Conservation (phyloP, 2,888 invertebrate species). For the Priocnemis perturbator region DNA sequence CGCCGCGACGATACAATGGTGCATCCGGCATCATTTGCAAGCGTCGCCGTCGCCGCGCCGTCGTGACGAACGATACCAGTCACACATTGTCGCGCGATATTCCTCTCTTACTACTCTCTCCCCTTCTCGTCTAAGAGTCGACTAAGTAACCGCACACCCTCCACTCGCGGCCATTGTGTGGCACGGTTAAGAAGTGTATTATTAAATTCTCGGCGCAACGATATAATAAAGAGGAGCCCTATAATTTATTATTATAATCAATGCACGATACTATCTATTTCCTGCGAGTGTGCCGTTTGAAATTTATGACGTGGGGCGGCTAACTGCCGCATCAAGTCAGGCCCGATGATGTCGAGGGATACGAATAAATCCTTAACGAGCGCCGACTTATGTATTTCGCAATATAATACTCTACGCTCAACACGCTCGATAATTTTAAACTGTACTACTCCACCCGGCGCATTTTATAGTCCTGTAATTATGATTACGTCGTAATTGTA, state of each 20-base stretch:
- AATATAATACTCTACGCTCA: too few relatives aligned
- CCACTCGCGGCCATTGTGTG: conserved; percentile 10
- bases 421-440: too few relatives aligned
- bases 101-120: conserved; percentile 38
- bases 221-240: neutral
- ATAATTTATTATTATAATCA: conserved; percentile 8
- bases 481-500: too few relatives aligned
- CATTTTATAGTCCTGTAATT: too few relatives aligned
- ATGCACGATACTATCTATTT: conserved; percentile 2
- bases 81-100: conserved; percentile 46
- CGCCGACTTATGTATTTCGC: too few relatives aligned
- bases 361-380: too few relatives aligned
- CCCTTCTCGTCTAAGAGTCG: conserved; percentile 17
- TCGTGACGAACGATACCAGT: conserved; percentile 40
- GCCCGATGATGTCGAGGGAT: too few relatives aligned
- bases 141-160: conserved; percentile 2
- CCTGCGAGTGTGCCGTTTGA: neutral
- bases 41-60: too few relatives aligned
- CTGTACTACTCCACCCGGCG: too few relatives aligned
- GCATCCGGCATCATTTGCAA: conserved; percentile 54
- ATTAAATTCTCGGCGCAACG: conserved; percentile 5
- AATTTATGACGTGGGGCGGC: neutral
- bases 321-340: too few relatives aligned
- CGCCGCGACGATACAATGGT: conserved; percentile 47
- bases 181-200: neutral